These are phyloP conservation scores for Pseudococcus jackbeardsleyi DNA, from an alignment of 2,888 invertebrate species.

Conservation along the genomic window DNA sequence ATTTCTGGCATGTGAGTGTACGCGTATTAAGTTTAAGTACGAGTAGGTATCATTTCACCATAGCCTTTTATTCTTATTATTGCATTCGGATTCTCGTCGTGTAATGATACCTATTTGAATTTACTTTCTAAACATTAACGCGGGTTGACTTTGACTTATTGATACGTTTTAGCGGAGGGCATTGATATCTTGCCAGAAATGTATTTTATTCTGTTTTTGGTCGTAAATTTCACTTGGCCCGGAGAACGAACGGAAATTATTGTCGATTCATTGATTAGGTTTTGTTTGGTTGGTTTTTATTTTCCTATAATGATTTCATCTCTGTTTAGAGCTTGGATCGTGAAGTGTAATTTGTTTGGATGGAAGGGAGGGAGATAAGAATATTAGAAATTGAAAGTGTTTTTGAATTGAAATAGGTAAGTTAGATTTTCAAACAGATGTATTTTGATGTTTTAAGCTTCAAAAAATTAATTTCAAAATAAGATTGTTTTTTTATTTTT, in stretches of 20 bases:
- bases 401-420: neutral
- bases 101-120: conserved; percentile 16
- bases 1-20: neutral
- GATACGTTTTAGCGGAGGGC: neutral
- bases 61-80: conserved; percentile 17
- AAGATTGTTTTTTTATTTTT: too few species aligned
- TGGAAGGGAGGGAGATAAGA: neutral
- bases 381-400: neutral
- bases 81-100: neutral
- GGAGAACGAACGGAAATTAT: neutral
- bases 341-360: neutral
- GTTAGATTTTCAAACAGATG: too few species aligned
- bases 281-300: neutral
- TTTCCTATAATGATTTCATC: neutral
- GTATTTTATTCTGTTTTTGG: conserved; percentile 17
- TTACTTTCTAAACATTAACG: conserved; percentile 25
- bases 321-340: neutral
- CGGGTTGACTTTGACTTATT: conserved; percentile 20
- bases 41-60: conserved; percentile 8
- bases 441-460: too few species aligned
- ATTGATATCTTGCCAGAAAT: conserved; percentile 36
- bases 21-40: too few species aligned
- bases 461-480: too few species aligned
- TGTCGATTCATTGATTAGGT: conserved; percentile 3
- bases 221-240: neutral